Evolutionary conservation across 1,140 invertebrate genomes (phyloP).

Genomic region (Pararge aegeria): DNA sequence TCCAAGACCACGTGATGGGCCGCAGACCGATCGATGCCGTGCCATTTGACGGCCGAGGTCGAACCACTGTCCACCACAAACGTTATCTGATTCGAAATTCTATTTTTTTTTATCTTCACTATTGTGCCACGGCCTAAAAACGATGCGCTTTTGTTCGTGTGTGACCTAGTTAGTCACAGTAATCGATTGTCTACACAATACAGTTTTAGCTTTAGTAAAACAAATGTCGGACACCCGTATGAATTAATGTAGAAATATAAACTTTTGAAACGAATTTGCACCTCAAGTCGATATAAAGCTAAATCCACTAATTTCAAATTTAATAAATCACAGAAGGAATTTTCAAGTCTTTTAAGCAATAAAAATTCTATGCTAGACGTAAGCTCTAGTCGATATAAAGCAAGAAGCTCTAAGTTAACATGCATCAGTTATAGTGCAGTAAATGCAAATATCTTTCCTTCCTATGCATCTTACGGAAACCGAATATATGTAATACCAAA

Average conservation of each 20-base stretch:
- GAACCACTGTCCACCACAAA: slow-evolving; percentile 66
- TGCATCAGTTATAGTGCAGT: too few relatives aligned
- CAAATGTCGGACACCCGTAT: slow-evolving; percentile 26
- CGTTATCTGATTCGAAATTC: slow-evolving; percentile 72
- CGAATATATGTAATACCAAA: too few relatives aligned
- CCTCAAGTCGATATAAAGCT: too few relatives aligned
- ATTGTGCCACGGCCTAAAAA: slow-evolving; percentile 55
- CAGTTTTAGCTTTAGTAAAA: slow-evolving; percentile 45
- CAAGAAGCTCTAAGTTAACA: too few relatives aligned
- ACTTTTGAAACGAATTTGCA: not conserved
- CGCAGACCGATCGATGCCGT: slow-evolving; percentile 61
- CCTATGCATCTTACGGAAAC: too few relatives aligned
- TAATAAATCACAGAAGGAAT: too few relatives aligned
- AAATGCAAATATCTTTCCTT: too few relatives aligned
- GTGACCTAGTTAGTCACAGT: slow-evolving; percentile 64
- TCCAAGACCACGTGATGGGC: slow-evolving; percentile 50
- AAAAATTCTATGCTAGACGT: too few relatives aligned
- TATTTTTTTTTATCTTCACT: slow-evolving; percentile 54
- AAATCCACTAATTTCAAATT: too few relatives aligned
- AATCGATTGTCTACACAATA: slow-evolving; percentile 57
- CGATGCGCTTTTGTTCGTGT: slow-evolving; percentile 57
- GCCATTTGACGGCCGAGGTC: slow-evolving; percentile 76
- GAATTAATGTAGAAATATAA: not conserved
- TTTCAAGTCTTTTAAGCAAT: too few relatives aligned
- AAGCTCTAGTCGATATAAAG: too few relatives aligned